Percentiles rank a stretch among this genome's conserved stretches.
Evolutionary conservation across 2,113 vertebrate genomes (phyloP).

Genomic region (Lanius ludovicianus): DNA sequence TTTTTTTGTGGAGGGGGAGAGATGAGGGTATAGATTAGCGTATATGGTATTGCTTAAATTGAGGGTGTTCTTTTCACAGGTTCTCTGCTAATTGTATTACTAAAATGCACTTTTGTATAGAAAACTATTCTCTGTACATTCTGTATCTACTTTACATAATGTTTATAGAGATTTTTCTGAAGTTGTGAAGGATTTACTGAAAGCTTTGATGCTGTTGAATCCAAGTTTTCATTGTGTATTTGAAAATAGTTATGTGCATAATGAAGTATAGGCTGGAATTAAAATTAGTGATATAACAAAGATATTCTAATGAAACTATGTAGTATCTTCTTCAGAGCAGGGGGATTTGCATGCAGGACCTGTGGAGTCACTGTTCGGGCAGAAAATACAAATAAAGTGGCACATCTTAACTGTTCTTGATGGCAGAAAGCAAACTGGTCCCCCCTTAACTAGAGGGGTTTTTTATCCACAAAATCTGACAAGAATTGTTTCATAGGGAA

Average conservation of each 20-base stretch:
- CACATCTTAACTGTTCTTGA: neutral
- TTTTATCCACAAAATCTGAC: neutral
- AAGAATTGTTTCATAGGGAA: neutral
- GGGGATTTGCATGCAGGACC: neutral
- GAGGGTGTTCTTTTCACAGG: neutral
- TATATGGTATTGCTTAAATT: conserved; percentile 57
- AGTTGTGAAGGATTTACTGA: conserved; percentile 60
- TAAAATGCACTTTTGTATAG: conserved; percentile 78
- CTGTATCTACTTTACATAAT: conserved; percentile 71
- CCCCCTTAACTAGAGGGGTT: neutral
- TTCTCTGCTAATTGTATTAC: conserved; percentile 68
- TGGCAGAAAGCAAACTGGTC: neutral
- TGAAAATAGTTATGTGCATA: conserved; percentile 66
- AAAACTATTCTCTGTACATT: conserved; percentile 71
- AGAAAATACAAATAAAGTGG: neutral
- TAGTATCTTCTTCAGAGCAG: conserved; percentile 29
- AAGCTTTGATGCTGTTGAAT: conserved; percentile 54
- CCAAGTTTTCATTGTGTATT: conserved; percentile 67
- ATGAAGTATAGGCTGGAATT: conserved; percentile 64
- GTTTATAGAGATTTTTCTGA: conserved; percentile 72
- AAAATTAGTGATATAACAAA: conserved; percentile 61
- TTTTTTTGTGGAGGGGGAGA: neutral
- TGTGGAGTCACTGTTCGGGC: neutral
- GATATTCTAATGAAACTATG: conserved; percentile 29
- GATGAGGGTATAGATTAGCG: conserved; percentile 11